phyloP scores from a whole-genome alignment of 1,140 invertebrate species.

The Antheraea pernyi region DNA sequence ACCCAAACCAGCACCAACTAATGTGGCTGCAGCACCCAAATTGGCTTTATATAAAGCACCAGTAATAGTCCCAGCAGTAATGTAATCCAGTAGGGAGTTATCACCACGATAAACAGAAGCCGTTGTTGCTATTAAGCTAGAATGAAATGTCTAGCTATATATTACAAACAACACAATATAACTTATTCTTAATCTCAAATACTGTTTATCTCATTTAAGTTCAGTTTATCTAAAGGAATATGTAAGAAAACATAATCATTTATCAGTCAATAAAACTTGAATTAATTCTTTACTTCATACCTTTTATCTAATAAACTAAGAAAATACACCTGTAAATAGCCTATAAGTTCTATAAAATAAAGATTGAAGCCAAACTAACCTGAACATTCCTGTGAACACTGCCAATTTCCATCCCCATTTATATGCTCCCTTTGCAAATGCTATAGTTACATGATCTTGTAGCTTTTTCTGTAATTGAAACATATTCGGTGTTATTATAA shows the following conservation, averaged over 20 bases:
- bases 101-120: constrained; percentile 84
- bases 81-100: constrained; percentile 83
- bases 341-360: neutral
- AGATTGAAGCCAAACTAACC: neutral
- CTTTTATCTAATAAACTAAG: too few relatives aligned
- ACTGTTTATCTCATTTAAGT: too few relatives aligned
- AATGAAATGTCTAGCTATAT: too few relatives aligned
- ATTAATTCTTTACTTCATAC: too few relatives aligned
- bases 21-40: constrained; percentile 82
- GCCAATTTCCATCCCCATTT: constrained; percentile 83
- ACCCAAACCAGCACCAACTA: constrained; percentile 82
- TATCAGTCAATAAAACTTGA: too few relatives aligned
- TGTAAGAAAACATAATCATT: too few relatives aligned
- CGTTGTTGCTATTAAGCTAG: constrained; percentile 80
- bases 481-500: too few relatives aligned
- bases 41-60: constrained; percentile 83
- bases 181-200: too few relatives aligned
- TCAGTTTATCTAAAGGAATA: too few relatives aligned
- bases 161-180: constrained; percentile 18
- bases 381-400: constrained; percentile 19
- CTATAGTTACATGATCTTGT: constrained; percentile 82
- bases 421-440: constrained; percentile 84
- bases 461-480: constrained; percentile 80
- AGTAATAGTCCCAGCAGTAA: constrained; percentile 81
- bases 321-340: too few relatives aligned